Percentiles rank a stretch among this genome's conserved stretches.
phyloP scores from a whole-genome alignment of 1,140 invertebrate genomes.

The Drosophila saltans region DNA sequence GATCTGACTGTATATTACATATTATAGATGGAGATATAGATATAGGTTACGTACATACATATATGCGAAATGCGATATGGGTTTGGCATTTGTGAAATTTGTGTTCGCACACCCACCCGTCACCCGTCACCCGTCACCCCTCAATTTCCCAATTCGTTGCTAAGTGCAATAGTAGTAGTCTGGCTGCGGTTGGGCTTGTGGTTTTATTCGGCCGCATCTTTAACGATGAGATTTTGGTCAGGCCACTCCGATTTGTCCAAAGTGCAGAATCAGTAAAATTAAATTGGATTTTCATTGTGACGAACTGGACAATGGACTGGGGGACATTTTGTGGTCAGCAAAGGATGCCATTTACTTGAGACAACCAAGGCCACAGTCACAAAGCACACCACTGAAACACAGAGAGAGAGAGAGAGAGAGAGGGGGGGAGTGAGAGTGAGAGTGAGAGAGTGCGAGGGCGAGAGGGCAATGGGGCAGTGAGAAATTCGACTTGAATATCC shows the following conservation, averaged over 20 bases:
- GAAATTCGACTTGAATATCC: background rate
- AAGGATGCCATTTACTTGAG: conserved; percentile 48
- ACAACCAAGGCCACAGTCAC: conserved; percentile 5
- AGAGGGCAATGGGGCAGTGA: conserved; percentile 5
- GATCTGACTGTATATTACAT: conserved; percentile 19
- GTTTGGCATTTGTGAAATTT: conserved; percentile 1
- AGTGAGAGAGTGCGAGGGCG: too few relatives aligned
- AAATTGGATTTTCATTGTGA: conserved; percentile 81
- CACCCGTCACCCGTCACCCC: too few relatives aligned
- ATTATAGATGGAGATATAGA: conserved; percentile 1
- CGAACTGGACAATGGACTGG: conserved; percentile 66
- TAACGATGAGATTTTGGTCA: conserved; percentile 63
- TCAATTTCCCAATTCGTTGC: background rate
- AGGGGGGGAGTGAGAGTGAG: background rate
- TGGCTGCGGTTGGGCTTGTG: conserved; percentile 46
- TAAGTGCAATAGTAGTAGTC: conserved; percentile 33
- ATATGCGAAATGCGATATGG: conserved; percentile 32
- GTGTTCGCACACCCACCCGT: background rate
- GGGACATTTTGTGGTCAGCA: conserved; percentile 39
- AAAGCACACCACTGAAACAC: background rate
- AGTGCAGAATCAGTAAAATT: conserved; percentile 79
- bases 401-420: background rate
- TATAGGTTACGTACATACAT: conserved; percentile 14
- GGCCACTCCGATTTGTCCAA: conserved; percentile 71
- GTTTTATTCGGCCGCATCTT: conserved; percentile 48